Evolutionary conservation across 2,888 invertebrate species (phyloP).

Genomic region (Tetramorium bicarinatum): DNA sequence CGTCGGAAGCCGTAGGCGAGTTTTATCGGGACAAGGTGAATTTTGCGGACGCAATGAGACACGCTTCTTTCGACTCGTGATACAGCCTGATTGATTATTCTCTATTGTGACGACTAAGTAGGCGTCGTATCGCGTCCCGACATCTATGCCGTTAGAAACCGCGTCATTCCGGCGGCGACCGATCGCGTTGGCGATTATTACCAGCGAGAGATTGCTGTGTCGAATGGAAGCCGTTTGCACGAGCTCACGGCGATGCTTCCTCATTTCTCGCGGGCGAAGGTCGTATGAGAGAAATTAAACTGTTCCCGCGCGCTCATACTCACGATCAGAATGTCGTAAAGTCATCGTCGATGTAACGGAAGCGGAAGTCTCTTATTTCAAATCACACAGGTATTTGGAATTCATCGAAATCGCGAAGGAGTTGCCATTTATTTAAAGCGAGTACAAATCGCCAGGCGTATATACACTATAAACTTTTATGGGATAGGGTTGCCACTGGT

Average conservation of each 20-base stretch:
- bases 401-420: neutral
- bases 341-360: neutral
- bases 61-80: constrained; percentile 24
- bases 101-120: constrained; percentile 27
- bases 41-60: constrained; percentile 25
- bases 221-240: neutral
- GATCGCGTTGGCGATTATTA: constrained; percentile 33
- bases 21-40: constrained; percentile 61
- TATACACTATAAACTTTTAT: neutral
- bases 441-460: neutral
- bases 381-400: neutral
- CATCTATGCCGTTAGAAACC: constrained; percentile 51
- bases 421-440: neutral
- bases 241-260: neutral
- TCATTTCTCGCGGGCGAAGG: neutral
- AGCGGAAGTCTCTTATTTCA: neutral
- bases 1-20: constrained; percentile 54
- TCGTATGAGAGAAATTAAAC: neutral
- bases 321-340: neutral
- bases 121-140: constrained; percentile 54
- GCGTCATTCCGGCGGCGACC: constrained; percentile 4
- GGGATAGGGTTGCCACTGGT: too few relatives aligned
- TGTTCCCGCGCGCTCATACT: neutral
- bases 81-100: constrained; percentile 56
- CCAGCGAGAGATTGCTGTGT: neutral